These are phyloP conservation scores for Phodopus roborovskii DNA, from an alignment of 2,113 vertebrate genomes.

Conservation along the genomic window DNA sequence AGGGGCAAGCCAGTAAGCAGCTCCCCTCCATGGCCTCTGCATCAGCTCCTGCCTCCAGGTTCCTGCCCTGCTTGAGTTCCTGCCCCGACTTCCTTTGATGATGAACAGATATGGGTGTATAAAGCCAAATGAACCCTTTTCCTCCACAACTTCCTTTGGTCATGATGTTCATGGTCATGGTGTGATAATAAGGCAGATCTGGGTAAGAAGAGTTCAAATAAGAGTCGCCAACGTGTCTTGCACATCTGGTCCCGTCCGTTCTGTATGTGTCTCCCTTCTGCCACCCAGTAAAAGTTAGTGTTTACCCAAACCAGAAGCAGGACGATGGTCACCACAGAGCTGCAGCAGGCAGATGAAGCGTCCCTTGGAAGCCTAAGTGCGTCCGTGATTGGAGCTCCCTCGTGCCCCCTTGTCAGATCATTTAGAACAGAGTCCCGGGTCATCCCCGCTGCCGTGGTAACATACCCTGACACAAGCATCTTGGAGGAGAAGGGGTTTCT, in stretches of 20 bases:
- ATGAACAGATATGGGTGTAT: too few relatives aligned
- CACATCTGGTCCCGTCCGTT: too few relatives aligned
- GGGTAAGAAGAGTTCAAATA: not conserved
- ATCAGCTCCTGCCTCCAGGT: not conserved
- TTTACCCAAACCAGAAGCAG: not conserved
- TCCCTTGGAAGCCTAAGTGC: not conserved
- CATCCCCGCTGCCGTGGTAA: not conserved
- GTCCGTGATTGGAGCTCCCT: not conserved
- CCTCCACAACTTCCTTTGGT: not conserved
- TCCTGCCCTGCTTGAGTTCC: not conserved
- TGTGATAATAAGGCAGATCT: not conserved
- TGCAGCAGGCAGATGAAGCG: rapidly evolving
- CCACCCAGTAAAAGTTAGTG: not conserved
- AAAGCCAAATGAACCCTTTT: not conserved
- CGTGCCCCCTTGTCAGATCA: not conserved
- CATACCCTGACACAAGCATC: too few relatives aligned
- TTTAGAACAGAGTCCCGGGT: too few relatives aligned
- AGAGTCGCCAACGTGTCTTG: not conserved
- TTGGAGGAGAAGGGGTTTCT: not conserved
- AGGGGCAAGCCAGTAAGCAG: not conserved
- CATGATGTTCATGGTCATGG: not conserved
- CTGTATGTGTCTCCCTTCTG: not conserved
- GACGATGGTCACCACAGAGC: rapidly evolving
- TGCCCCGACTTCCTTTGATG: not conserved
- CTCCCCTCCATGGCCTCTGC: not conserved